phyloP scores from a whole-genome alignment of 2,888 invertebrate genomes.

The Cantharis flavilabris region DNA sequence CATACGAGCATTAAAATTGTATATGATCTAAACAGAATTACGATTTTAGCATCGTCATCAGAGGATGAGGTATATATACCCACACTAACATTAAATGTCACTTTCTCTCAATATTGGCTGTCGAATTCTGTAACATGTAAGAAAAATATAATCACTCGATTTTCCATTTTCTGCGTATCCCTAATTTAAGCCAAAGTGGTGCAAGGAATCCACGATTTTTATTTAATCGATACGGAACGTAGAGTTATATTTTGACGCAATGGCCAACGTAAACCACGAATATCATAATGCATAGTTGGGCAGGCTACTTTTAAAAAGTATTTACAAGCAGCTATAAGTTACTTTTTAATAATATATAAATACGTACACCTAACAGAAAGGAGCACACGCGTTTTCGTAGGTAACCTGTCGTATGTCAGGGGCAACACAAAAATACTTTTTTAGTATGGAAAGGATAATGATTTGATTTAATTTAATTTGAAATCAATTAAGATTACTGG shows the following conservation, averaged over 20 bases:
- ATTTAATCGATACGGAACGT: not conserved
- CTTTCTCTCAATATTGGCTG: not conserved
- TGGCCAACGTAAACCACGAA: not conserved
- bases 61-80: not conserved
- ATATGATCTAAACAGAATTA: not conserved
- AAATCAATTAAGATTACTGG: too few species aligned
- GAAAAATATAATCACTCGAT: not conserved
- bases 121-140: not conserved
- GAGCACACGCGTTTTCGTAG: too few species aligned
- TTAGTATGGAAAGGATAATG: too few species aligned
- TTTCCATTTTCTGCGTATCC: not conserved
- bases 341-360: not conserved
- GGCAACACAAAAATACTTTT: too few species aligned
- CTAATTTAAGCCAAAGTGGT: not conserved
- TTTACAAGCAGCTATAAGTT: not conserved
- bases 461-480: too few species aligned
- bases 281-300: not conserved
- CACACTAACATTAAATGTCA: not conserved
- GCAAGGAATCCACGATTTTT: not conserved
- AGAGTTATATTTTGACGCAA: not conserved
- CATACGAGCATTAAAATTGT: not conserved
- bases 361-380: too few species aligned
- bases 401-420: too few species aligned
- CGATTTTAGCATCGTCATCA: not conserved
- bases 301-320: not conserved